Evolutionary conservation across 2,797 vertebrate species (phyloP), one percentile per base, ranked within the genome.

Genomic region (Anabas testudineus): DNA sequence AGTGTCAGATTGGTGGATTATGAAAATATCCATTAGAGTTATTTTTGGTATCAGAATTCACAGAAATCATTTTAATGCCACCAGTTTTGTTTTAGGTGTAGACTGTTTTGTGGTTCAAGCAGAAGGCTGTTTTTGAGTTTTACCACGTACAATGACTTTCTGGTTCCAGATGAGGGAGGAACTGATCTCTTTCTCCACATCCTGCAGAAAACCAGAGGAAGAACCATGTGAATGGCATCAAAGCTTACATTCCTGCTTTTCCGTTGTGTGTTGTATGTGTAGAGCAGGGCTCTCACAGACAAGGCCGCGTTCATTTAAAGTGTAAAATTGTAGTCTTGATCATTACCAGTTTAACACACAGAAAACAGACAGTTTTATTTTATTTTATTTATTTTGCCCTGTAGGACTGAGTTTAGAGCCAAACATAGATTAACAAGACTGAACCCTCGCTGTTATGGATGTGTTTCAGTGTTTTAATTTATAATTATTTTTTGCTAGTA

Each of bases 231-330:
- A 87, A 72, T 56, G 65, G 86, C 76, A 77, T 81, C 30, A 84
- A 84, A 86, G 49, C 74, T 74, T 61, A 74, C 81, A 86, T 88
- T 84, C 80, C 75, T 68, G 62, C 65, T 56, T 79, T 88, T 87
- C 57, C 34, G 55, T 67, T 81, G 52, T 47, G 56, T 72, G 39
- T 67, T 75, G 46, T 76, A 63, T 80, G 72, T 75, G 62, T 67
- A 72, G 55, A 82, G 70, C 74, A 65, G 74, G 54, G 39, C 59
- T 78, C 54, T 61, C 32, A 48, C 45, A 53, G 64, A 67, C 46
- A 41, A 51, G 28, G 36, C 22, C 13, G n/a, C 30, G 21, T 46
- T 59, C 0, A 45, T 60, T 60, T 67, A 47, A 3, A 28, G 24
- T n/a, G 4, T 43, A 8, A 5, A 8, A 30, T 65, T 58, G 10